Conservation (phyloP, 2,797 vertebrate species). For the Paramormyrops hopkinsi region DNA sequence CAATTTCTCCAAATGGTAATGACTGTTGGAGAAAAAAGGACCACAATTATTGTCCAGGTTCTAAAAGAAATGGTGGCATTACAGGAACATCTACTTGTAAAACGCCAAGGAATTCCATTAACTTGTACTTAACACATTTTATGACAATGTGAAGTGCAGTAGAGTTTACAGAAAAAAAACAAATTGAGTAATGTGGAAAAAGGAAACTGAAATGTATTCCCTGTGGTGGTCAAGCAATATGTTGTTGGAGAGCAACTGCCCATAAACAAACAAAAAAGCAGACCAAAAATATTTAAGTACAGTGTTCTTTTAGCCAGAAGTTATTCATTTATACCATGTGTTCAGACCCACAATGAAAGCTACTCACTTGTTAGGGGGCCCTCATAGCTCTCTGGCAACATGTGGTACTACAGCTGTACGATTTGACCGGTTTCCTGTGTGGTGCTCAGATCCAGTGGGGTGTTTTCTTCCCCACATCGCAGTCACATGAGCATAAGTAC, state of each 20-base stretch:
- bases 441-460: background rate
- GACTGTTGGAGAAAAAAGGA: slow-evolving; percentile 20
- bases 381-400: background rate
- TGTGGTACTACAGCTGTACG: background rate
- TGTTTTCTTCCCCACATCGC: background rate
- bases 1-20: slow-evolving; percentile 23
- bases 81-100: background rate
- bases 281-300: background rate
- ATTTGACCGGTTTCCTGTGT: background rate
- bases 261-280: background rate
- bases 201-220: background rate
- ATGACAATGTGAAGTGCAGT: background rate
- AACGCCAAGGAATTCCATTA: background rate
- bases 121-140: background rate
- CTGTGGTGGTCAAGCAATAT: background rate
- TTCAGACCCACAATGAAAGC: background rate
- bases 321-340: background rate
- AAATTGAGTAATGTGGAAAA: background rate
- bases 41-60: background rate
- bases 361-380: background rate
- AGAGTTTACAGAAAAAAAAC: background rate
- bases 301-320: background rate
- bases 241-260: background rate
- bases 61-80: background rate
- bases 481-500: background rate